Conservation (phyloP, 1,140 invertebrate species). For the Saxidomus purpurata region DNA sequence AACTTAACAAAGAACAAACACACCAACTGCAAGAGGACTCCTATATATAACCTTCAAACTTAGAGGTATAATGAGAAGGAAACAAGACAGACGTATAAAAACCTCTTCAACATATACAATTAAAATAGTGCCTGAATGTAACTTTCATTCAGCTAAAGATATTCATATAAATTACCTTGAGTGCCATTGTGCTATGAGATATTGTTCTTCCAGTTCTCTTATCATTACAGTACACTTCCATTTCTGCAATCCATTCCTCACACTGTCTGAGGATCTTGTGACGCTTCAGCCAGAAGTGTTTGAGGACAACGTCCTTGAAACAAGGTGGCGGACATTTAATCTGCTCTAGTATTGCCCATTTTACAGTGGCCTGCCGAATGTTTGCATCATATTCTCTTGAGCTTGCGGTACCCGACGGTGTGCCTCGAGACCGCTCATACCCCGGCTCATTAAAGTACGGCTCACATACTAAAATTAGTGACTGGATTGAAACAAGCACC, state of each 20-base stretch:
- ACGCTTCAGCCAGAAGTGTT: conserved; percentile 98
- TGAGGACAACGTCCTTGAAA: conserved; percentile 97
- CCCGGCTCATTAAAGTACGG: conserved; percentile 99
- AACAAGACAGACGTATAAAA: too few relatives aligned
- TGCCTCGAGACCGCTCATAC: conserved; percentile 96
- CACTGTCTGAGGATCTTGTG: conserved; percentile 96
- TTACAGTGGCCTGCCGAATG: conserved; percentile 97
- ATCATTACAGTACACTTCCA: conserved; percentile 92
- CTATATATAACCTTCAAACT: too few relatives aligned
- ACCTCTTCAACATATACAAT: too few relatives aligned
- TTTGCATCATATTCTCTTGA: conserved; percentile 97
- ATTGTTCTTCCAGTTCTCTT: conserved; percentile 91
- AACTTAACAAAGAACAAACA: too few relatives aligned
- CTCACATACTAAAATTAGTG: conserved; percentile 97
- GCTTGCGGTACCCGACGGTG: conserved; percentile 94
- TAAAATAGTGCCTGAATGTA: too few relatives aligned
- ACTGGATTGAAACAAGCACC: conserved; percentile 98
- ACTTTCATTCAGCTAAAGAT: too few relatives aligned
- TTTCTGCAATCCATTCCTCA: conserved; percentile 95
- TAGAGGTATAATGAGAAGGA: too few relatives aligned
- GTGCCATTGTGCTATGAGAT: conserved; percentile 91
- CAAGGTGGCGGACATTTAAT: conserved; percentile 96
- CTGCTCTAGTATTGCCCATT: conserved; percentile 98
- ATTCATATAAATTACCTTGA: too few relatives aligned
- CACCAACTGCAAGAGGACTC: too few relatives aligned